Evolutionary conservation across 2,113 vertebrate species (phyloP).

Genomic region (Oxyura jamaicensis): DNA sequence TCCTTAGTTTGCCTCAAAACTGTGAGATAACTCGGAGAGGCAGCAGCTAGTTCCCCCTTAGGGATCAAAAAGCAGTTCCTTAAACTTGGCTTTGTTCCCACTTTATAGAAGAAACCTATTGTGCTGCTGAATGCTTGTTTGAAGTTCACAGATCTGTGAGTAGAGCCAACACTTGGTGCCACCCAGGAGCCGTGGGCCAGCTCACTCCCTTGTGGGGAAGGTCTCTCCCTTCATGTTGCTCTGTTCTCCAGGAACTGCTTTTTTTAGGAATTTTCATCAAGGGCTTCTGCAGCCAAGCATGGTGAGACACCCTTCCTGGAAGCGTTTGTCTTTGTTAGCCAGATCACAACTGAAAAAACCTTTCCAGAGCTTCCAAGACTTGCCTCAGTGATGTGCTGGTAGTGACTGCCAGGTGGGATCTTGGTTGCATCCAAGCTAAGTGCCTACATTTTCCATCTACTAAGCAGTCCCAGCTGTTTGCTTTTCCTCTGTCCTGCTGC

Average conservation of each 20-base stretch:
- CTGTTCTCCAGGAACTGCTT: background rate
- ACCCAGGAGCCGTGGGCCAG: background rate
- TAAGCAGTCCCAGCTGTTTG: background rate
- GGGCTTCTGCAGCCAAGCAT: fast-evolving
- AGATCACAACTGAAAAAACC: background rate
- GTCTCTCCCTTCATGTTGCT: background rate
- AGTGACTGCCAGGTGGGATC: background rate
- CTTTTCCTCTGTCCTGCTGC: background rate
- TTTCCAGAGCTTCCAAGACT: background rate
- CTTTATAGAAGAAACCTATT: background rate
- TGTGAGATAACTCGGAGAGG: background rate
- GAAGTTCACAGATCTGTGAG: background rate
- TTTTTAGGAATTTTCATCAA: background rate
- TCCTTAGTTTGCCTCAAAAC: background rate
- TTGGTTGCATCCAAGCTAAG: background rate
- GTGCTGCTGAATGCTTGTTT: background rate
- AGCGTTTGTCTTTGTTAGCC: background rate
- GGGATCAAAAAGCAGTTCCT: background rate
- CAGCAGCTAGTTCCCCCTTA: background rate
- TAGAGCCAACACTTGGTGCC: background rate
- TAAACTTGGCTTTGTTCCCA: background rate
- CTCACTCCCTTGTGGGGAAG: background rate
- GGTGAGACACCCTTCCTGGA: background rate
- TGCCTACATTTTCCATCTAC: background rate
- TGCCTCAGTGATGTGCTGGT: background rate